Evolutionary conservation across 2,797 vertebrate genomes (phyloP), one percentile per base, ranked within the genome.

Genomic region (Anniella stebbinsi): DNA sequence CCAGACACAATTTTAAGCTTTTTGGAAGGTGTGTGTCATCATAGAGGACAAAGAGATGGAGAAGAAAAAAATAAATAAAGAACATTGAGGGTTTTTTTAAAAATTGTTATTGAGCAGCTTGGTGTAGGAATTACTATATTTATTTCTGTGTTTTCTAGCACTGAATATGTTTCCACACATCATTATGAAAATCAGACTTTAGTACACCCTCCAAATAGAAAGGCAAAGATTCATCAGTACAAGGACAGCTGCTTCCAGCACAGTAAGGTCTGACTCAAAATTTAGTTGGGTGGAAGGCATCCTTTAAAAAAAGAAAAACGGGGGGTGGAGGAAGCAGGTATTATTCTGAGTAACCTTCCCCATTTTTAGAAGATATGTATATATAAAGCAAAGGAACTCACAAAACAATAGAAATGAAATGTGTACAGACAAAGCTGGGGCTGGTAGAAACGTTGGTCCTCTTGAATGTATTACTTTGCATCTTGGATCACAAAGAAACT

Each of bases 81-180:
- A 83, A 76, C 92, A 93, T 93, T 93, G 45, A 6, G 3, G 45
- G 45, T 3, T 45, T 45, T 82, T 94, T 91, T 4, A 93, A n/a
- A n/a, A n/a, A n/a, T 95, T 87, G 0, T 93, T 96, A 88, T 91
- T 92, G 87, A 91, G 94, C 90, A 94, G 88, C 83, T 45, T 90
- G 94, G 93, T 95, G 86, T 93, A 96, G 94, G 94, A 94, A 93
- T 94, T 95, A 89, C 91, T 91, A 85, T 95, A 95, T 96, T 96
- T 95, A 95, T 93, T 96, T 95, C 94, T 95, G 86, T 94, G 89
- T 93, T 94, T 96, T 96, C 93, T 93, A 95, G 94, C 94, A 93
- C 0, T 23, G 84, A 94, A 96, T 93, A 93, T 93, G 89, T 93
- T 95, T 94, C 93, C 93, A 72, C 38, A 11, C 57, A 85, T 86